phyloP scores from a whole-genome alignment of 2,888 invertebrate genomes.

The Apamea sordens region DNA sequence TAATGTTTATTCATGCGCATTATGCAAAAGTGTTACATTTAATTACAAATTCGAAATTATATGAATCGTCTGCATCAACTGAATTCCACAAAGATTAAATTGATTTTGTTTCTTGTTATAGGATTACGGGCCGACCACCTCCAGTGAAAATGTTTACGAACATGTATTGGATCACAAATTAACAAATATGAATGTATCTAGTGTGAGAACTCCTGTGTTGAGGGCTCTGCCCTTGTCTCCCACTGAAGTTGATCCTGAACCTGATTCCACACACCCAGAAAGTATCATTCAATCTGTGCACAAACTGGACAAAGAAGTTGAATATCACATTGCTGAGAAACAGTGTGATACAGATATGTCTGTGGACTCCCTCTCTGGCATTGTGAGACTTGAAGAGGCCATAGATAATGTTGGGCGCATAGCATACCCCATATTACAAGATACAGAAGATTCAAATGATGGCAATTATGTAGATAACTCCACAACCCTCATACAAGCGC shows the following conservation, averaged over 20 bases:
- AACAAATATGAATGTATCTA: slow-evolving; percentile 87
- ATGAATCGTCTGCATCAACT: slow-evolving; percentile 27
- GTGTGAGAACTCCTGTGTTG: slow-evolving; percentile 86
- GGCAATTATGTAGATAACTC: slow-evolving; percentile 84
- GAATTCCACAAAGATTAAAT: slow-evolving; percentile 42
- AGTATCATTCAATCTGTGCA: slow-evolving; percentile 85
- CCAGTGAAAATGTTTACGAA: slow-evolving; percentile 88
- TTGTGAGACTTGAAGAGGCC: slow-evolving; percentile 86
- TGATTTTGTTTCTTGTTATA: slow-evolving; percentile 78
- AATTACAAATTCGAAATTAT: slow-evolving; percentile 36
- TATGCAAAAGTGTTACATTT: slow-evolving; percentile 37
- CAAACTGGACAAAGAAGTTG: slow-evolving; percentile 84
- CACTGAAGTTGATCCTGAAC: slow-evolving; percentile 84
- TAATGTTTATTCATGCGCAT: slow-evolving; percentile 46
- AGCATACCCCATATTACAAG: slow-evolving; percentile 85
- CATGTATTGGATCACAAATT: slow-evolving; percentile 87
- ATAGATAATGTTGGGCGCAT: slow-evolving; percentile 84
- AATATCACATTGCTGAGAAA: slow-evolving; percentile 85
- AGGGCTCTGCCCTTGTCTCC: slow-evolving; percentile 85
- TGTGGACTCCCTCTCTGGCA: slow-evolving; percentile 84
- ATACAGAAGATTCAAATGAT: slow-evolving; percentile 84
- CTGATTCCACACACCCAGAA: slow-evolving; percentile 87
- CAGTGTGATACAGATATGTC: slow-evolving; percentile 84
- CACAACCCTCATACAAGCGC: slow-evolving; percentile 85
- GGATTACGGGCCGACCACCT: slow-evolving; percentile 90